Evolutionary conservation across 2,113 vertebrate genomes (phyloP).

Genomic region (Oryctolagus cuniculus): DNA sequence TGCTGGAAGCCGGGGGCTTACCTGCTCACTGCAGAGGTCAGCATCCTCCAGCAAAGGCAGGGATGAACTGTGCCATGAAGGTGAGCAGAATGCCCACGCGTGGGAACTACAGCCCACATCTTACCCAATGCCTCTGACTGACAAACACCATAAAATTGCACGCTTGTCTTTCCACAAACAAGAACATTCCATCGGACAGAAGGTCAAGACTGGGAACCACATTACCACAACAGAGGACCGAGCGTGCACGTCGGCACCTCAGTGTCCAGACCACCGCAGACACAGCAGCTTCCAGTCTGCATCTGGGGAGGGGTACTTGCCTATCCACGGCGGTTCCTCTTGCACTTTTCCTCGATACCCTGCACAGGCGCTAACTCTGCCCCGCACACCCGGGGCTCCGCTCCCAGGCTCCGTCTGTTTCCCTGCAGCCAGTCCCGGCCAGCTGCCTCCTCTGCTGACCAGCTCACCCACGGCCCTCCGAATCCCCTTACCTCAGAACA

Average conservation of each 20-base stretch:
- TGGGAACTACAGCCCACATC: background rate
- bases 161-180: background rate
- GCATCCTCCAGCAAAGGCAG: background rate
- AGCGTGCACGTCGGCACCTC: accelerated
- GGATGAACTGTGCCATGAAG: background rate
- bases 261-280: background rate
- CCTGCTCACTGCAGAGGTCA: background rate
- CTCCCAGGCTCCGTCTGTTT: background rate
- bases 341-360: background rate
- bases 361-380: background rate
- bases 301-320: no score
- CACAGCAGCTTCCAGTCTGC: background rate
- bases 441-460: background rate
- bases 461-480: background rate
- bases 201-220: background rate
- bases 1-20: accelerated
- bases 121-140: background rate
- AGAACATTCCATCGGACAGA: background rate
- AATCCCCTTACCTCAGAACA: slow-evolving; percentile 88
- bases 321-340: background rate
- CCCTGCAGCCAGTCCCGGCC: background rate
- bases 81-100: accelerated
- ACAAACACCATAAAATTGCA: background rate
- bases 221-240: background rate
- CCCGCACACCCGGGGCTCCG: background rate